Percentiles rank a stretch among this genome's conserved stretches.
Evolutionary conservation across 2,888 invertebrate species (phyloP).

Genomic region (Andrena bucephala): DNA sequence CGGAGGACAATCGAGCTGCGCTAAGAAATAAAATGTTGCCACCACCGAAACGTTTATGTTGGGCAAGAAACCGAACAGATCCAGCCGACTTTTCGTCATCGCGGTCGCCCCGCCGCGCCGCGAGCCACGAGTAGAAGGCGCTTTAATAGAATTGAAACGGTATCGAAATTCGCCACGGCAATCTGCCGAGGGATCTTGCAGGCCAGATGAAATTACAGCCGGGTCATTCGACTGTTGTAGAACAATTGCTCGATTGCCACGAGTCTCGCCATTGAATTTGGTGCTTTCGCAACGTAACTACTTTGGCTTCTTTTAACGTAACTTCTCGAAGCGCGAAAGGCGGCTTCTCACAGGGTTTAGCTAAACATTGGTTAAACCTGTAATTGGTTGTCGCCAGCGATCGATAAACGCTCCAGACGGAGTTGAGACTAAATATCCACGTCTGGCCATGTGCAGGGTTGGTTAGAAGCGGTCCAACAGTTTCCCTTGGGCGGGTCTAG

Average conservation of each 20-base stretch:
- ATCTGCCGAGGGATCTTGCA: conserved; percentile 23
- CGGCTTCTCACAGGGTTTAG: too few relatives aligned
- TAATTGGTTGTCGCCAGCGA: neutral
- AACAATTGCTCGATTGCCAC: neutral
- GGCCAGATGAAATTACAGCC: conserved; percentile 16
- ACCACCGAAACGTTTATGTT: neutral
- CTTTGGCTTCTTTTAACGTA: too few relatives aligned
- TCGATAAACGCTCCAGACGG: neutral
- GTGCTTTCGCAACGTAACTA: neutral
- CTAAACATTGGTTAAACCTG: too few relatives aligned
- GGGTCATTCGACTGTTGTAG: neutral
- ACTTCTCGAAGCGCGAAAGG: too few relatives aligned
- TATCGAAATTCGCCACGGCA: conserved; percentile 31
- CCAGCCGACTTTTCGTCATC: too few relatives aligned
- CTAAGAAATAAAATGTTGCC: conserved; percentile 12
- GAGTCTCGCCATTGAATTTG: neutral
- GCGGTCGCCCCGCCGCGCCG: neutral
- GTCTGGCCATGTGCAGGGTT: too few relatives aligned
- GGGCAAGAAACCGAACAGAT: neutral
- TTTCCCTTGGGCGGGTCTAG: neutral
- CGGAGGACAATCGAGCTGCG: conserved; percentile 3
- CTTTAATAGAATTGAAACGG: conserved; percentile 32
- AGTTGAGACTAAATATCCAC: neutral
- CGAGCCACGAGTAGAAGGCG: conserved; percentile 5
- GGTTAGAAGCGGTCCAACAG: neutral